Evolutionary conservation across 1,140 invertebrate genomes (phyloP), one percentile per base, ranked within the genome.

Genomic region (Panulirus ornatus): DNA sequence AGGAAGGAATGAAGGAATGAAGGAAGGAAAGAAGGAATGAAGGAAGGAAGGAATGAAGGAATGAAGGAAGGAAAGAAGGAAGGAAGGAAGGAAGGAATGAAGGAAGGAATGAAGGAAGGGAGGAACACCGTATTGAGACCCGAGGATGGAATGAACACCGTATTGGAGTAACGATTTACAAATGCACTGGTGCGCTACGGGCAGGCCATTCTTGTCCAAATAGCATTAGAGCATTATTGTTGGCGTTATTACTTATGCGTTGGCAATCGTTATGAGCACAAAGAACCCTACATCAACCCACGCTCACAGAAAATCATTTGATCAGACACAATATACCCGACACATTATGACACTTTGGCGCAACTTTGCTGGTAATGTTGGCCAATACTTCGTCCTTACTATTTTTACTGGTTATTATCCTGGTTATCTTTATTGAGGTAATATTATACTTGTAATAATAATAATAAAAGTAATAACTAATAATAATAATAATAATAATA

Each of bases 61-160:
- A 51, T 40, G 40, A 79, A 51, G 76, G 76, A 51, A 79, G 76
- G 76, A 51, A 79, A 27, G 40, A 51, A 47, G 76, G 30, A 51
- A 47, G 76, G 76, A 78, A 78, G 76, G 76, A 78, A 78, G 42
- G 76, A 78, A 78, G 76, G 76, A 78, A 78, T 9, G 40, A 42
- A 78, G 42, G 76, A 78, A 47, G 42, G 76, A 78, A 78, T 40
- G 76, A 51, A 78, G 76, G 76, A 79, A 79, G 76, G 42, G 51
- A 79, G 76, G 42, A 42, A 76, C 8, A 1, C 44, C 8, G 44
- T 47, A 16, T 47, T 47, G 44, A 16, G 0, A 16, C 8, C 44
- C 16, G 44, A 16, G 1, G 44, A 47, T 8, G 44, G 16, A 47
- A 47, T 47, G 8, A 47, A 16, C 16, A 8, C 16, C 16, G 8